Conservation (phyloP, 2,797 vertebrate species). For the Eulemur mongoz region DNA sequence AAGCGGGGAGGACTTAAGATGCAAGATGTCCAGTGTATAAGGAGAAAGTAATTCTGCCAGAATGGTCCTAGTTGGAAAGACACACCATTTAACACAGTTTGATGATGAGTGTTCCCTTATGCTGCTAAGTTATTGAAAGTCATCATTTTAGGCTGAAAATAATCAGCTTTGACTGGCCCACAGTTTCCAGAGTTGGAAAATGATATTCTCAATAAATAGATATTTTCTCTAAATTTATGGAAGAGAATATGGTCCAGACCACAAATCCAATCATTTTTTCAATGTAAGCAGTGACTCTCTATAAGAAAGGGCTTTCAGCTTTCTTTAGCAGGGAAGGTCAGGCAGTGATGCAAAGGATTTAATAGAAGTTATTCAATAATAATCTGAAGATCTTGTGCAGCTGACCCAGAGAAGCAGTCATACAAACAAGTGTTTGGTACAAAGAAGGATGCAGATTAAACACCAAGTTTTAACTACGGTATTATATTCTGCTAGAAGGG, state of each 20-base stretch:
- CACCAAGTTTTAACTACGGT: background rate
- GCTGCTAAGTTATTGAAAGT: constrained; percentile 76
- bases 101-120: constrained; percentile 46
- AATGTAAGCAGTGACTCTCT: background rate
- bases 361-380: constrained; percentile 50
- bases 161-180: constrained; percentile 78
- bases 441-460: constrained; percentile 30
- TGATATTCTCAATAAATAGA: constrained; percentile 78
- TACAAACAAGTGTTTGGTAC: constrained; percentile 29
- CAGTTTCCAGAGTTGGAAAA: constrained; percentile 69
- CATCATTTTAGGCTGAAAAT: constrained; percentile 63
- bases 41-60: constrained; percentile 59
- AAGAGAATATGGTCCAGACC: constrained; percentile 61
- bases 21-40: constrained; percentile 72
- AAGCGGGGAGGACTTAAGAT: constrained; percentile 67
- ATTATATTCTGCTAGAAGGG: background rate
- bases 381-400: background rate
- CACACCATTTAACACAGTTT: constrained; percentile 74
- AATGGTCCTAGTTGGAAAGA: constrained; percentile 50
- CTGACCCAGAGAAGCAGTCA: background rate
- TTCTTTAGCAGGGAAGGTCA: background rate
- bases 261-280: constrained; percentile 58
- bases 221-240: constrained; percentile 76
- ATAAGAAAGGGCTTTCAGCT: background rate
- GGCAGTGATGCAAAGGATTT: background rate